Evolutionary conservation across 2,888 invertebrate genomes (phyloP), one percentile per base, ranked within the genome.

Genomic region (Phlogophora meticulosa): DNA sequence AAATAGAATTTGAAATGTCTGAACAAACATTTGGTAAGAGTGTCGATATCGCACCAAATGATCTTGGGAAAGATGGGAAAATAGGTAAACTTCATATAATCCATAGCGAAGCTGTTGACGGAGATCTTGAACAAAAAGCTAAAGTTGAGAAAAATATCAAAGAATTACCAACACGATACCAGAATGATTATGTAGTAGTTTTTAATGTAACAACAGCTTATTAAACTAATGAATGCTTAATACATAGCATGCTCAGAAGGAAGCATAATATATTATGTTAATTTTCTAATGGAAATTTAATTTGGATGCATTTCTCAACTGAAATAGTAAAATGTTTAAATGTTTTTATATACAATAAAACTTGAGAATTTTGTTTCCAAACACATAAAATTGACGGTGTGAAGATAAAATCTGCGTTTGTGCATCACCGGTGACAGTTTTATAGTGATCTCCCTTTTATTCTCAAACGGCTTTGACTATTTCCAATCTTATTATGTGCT

Each of bases 361-460:
- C 9, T 65, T 43, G 49, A 75, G 53, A 72, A 77, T 66, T 69
- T 81, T 75, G 70, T 72, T 66, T 46, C 28, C 56, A 61, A 73
- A 81, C 66, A 67, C 73, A 64, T 81, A 58, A 80, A 79, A 72
- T 57, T 72, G 70, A 65, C 56, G 64, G 70, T 51, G 63, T 79
- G 62, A 63, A 75, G 74, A 81, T 80, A 79, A 71, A 77, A 79
- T 80, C 82, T 72, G 72, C 80, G 73, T 70, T 71, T 63, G 75
- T 69, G 72, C 77, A 64, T 74, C 55, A 51, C 34, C 46, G 28
- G 59, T 32, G 69, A 78, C 81, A 69, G 52, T 79, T 83, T 83
- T 66, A 82, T 81, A 49, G 65, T 51, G 61, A 71, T 71, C 59
- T 68, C 43, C 64, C 68, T 73, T 70, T 71, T 66, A 75, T 63